Evolutionary conservation across 2,888 invertebrate genomes (phyloP).

Genomic region (Eupithecia tripunctaria): DNA sequence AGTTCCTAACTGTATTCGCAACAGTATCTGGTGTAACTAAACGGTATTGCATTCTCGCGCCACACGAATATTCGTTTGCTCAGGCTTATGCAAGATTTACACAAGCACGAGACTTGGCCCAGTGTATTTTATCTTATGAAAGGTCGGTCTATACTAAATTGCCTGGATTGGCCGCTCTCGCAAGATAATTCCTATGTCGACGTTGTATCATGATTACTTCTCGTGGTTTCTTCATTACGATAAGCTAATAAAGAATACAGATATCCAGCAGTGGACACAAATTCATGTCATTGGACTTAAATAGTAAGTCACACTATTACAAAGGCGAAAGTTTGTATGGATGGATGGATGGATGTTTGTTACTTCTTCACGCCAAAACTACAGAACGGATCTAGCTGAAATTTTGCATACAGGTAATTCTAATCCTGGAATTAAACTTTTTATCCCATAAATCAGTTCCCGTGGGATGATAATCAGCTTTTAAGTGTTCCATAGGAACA

Average conservation of each 20-base stretch:
- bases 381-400: too few relatives aligned
- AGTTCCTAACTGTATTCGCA: constrained; percentile 27
- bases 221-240: neutral
- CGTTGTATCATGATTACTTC: constrained; percentile 4
- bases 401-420: too few relatives aligned
- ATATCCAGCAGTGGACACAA: too few relatives aligned
- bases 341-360: too few relatives aligned
- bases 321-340: too few relatives aligned
- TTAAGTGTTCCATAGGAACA: too few relatives aligned
- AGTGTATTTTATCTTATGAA: constrained; percentile 14
- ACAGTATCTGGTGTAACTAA: constrained; percentile 35
- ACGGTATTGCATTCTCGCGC: constrained; percentile 42
- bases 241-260: neutral
- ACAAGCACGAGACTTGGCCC: constrained; percentile 15
- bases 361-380: too few relatives aligned
- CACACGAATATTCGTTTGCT: constrained; percentile 28
- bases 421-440: too few relatives aligned
- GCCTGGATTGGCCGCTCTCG: neutral
- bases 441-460: too few relatives aligned
- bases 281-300: neutral
- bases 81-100: constrained; percentile 22
- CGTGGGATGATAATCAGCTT: too few relatives aligned
- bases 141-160: constrained; percentile 5
- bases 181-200: neutral
- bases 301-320: too few relatives aligned